Percentiles rank a stretch among this genome's conserved stretches.
phyloP scores from a whole-genome alignment of 2,113 vertebrate genomes.

The Axis porcinus region DNA sequence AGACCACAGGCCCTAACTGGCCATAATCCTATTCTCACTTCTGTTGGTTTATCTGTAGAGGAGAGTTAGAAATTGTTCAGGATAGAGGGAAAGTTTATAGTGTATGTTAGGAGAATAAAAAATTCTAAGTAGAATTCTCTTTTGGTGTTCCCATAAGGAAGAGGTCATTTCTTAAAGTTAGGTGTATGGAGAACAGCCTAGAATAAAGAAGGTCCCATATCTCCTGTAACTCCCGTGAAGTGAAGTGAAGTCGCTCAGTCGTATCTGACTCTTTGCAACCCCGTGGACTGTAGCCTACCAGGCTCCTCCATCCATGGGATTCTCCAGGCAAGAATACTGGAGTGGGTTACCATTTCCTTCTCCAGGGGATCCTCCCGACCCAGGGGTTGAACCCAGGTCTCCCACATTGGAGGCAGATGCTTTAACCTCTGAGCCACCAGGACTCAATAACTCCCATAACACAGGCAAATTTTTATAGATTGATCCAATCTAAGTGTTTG shows the following conservation, averaged over 20 bases:
- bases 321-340: too few species aligned
- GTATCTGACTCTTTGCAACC: too few species aligned
- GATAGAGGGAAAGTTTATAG: not conserved
- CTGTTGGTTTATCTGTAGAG: not conserved
- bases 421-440: too few species aligned
- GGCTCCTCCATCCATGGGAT: too few species aligned
- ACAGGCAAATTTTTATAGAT: not conserved
- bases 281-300: too few species aligned
- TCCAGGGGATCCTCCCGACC: too few species aligned
- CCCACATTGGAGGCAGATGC: too few species aligned
- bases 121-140: not conserved
- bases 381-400: too few species aligned
- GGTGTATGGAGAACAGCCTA: not conserved
- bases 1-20: not conserved
- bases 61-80: constrained; percentile 15
- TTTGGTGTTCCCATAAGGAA: not conserved
- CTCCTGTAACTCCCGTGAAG: not conserved
- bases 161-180: not conserved
- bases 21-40: not conserved
- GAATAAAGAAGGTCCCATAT: not conserved
- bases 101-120: not conserved
- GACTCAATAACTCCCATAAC: not conserved
- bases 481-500: not conserved
- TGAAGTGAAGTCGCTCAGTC: too few species aligned
- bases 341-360: too few species aligned